A percentile compares a stretch with the other conserved stretches of the same genome.
Conservation (phyloP, 2,797 vertebrate species). For the Zenarchopterus dispar region DNA sequence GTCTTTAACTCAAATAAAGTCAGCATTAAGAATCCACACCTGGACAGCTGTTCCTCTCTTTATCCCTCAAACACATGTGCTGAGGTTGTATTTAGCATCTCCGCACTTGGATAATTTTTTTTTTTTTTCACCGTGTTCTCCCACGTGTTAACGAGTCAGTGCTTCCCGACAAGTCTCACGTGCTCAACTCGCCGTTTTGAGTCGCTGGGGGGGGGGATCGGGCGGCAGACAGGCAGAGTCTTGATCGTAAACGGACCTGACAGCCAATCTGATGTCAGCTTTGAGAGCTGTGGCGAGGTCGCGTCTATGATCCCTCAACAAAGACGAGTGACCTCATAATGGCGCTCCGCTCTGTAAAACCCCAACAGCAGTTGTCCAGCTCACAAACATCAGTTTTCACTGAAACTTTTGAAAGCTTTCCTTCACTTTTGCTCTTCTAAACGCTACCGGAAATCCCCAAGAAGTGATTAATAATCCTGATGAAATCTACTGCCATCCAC, state of each 20-base stretch:
- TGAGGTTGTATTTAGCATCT: conserved; percentile 9
- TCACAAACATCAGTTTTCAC: conserved; percentile 34
- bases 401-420: background rate
- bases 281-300: conserved; percentile 42
- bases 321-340: conserved; percentile 37
- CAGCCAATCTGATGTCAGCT: conserved; percentile 52
- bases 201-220: background rate
- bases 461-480: too few relatives aligned
- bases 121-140: conserved; percentile 48
- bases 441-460: conserved; percentile 6
- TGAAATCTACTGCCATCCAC: too few relatives aligned
- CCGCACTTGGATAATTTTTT: conserved; percentile 35
- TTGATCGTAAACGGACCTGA: conserved; percentile 55
- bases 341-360: conserved; percentile 25
- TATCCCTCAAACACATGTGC: background rate
- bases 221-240: conserved; percentile 26
- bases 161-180: conserved; percentile 45
- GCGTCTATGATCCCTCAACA: conserved; percentile 38
- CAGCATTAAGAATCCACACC: conserved; percentile 1
- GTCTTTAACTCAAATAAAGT: background rate
- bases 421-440: conserved; percentile 6
- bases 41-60: conserved; percentile 24
- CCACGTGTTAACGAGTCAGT: conserved; percentile 40
- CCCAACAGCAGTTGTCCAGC: conserved; percentile 33
- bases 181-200: conserved; percentile 15